Base-by-base conservation (phyloP, 2,113 vertebrate species). In the Cryptoleucopteryx plumbea region DNA sequence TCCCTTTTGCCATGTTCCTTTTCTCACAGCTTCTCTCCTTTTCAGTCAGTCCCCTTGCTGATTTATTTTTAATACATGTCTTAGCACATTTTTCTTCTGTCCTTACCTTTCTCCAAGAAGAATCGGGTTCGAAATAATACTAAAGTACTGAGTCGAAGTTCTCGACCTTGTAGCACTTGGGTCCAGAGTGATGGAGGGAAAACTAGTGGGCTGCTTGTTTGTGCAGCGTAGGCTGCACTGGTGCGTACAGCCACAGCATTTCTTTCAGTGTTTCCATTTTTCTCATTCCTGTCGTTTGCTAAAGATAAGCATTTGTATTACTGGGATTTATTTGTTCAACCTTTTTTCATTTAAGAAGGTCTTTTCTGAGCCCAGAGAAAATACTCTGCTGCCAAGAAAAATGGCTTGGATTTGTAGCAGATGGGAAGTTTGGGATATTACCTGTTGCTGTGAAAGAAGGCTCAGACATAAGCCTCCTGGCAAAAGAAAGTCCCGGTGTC, bases 1-100 rank as follows among this genome's bases (percentile, higher is more conserved):
- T 85, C 38, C 27, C 4, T 92, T 82, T 88, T 58, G 58, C n/a
- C 11, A 0, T 21, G 11, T 74, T 84, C 31, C 9, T 93, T 88
- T 93, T 74, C 32, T 86, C 65, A 84, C 88, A 95, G 65, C 73
- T 88, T 88, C 65, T 56, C n/a, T 94, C 50, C 43, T 93, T 91
- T 95, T 68, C 79, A 45, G 34, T 63, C 56, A 63, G 71, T 79
- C 23, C 19, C 16, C 21, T 88, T 52, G 40, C 75, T 82, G 52
- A 59, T 92, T 43, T 84, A 23, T 78, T 91, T 91, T 87, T 62
- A 74, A 61, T 86, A 42, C 6, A 7, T 34, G 21, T 38, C 72
- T 53, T 70, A 32, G 43, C 45, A 68, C 38, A 26, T 91, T 89
- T 75, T 94, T 34, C n/a, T 87, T 79, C 61, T 82, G 26, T 52